Base-by-base conservation (phyloP, 2,888 invertebrate genomes). In the Hyppa rectilinea region DNA sequence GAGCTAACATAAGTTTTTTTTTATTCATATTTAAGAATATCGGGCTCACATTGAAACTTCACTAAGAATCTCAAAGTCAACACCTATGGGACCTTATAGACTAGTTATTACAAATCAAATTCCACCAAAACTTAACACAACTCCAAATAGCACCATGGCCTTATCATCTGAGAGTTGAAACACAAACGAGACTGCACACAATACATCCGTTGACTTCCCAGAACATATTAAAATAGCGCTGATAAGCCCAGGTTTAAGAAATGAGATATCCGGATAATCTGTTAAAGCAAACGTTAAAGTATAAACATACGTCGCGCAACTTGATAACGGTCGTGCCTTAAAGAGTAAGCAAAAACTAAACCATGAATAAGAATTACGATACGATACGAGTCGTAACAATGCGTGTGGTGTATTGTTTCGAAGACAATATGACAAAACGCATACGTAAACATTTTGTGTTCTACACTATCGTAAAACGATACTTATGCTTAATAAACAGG, bases 261-360 rank as follows among this genome's bases (percentile, higher is more conserved):
- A 91, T 85, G 82, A 81, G 88, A 92, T 92, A 92, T 87, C 88
- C 87, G 86, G 87, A 89, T 86, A 90, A 87, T 68, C 78, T 80
- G 75, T 76, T 67, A 83, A 86, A 79, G 81, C 80, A 87, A 87
- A 88, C 85, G 79, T 73, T 66, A 65, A 12, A 83, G 70, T 77
- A 80, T 84, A 80, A 85, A 82, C 80, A 85, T 81, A 81, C 74
- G 82, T 80, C 78, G 82, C 62, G 75, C 80, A 78, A 85, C 83
- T 82, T 81, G 87, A 87, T 87, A 89, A 87, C 66, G 55, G 64
- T 26, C 52, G 36, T 26, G 26, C n/a, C 26, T 80, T 62, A 14
- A 55, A 62, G 45, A 68, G 29, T 62, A 49, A 69, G 47, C 55
- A 68, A 55, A 67, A 66, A 45, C 52, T 45, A 31, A 17, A 53